Conservation (phyloP, 2,888 invertebrate genomes). For the Epistrophe eligans region DNA sequence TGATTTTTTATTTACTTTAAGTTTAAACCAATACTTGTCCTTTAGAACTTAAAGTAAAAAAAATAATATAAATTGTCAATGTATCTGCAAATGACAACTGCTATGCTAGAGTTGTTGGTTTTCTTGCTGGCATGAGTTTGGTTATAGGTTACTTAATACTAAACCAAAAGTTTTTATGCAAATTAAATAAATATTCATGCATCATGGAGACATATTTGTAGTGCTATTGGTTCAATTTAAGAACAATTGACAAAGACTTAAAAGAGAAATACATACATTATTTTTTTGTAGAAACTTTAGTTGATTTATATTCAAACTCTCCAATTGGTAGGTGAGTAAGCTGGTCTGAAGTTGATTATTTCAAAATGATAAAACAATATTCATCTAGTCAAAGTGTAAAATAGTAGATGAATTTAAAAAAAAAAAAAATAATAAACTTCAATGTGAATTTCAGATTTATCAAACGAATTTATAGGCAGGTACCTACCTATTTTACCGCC, state of each 20-base stretch:
- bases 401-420: background rate
- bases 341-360: conserved; percentile 54
- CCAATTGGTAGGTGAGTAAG: conserved; percentile 36
- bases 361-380: conserved; percentile 42
- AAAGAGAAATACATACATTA: background rate
- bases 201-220: conserved; percentile 1
- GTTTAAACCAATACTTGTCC: background rate
- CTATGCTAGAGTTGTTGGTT: background rate
- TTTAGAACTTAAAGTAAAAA: background rate
- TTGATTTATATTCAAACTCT: no score
- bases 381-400: background rate
- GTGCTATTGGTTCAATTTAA: background rate
- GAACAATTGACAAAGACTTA: background rate
- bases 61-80: background rate
- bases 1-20: no score
- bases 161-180: conserved; percentile 63
- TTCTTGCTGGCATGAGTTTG: conserved; percentile 22
- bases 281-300: background rate
- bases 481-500: background rate
- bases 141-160: conserved; percentile 28
- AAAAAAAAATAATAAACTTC: background rate
- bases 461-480: no score
- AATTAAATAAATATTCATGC: conserved; percentile 67
- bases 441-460: background rate
- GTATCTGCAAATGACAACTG: conserved; percentile 63